Evolutionary conservation across 1,140 invertebrate genomes (phyloP), one percentile per base, ranked within the genome.

Genomic region (Mactra quadrangularis): DNA sequence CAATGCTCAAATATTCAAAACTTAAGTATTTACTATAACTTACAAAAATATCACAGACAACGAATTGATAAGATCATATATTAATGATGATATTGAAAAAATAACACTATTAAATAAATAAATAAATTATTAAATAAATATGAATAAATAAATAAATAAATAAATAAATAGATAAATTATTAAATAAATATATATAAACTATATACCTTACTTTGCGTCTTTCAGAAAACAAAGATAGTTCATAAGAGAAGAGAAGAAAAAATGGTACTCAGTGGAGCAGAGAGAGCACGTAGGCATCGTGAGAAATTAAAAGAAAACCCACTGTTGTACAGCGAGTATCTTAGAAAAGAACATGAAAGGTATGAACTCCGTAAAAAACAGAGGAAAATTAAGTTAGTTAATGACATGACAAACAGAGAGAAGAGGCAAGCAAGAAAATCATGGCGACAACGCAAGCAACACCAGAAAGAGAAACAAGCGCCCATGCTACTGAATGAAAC

Each of bases 311-410:
- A 38, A 19, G 33, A 68, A 68, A 29, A 68, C 22, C n/a, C 64
- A 7, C 3, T 11, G 7, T n/a, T n/a, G 27, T 27, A 68, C 25
- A 17, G 41, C 19, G 41, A 71, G 31, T 71, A 71, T 53, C 25
- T 45, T 13, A 15, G 45, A 29, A 71, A 71, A 53, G 68, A 71
- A 45, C 15, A 29, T 22, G 68, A 71, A 47, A 33, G 68, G 35
- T 71, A 71, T 27, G 19, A 33, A 53, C 19, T 13, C 7, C 19
- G 25, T n/a, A 71, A 71, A 71, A 13, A 25, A 52, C 11, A 52
- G 3, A 45, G 68, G 3, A 3, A 11, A 22, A 29, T 52, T 7
- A 71, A 50, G 41, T 11, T 15, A 25, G 68, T 71, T 52, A 3
- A 38, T 9, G 17, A 71, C 17, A 71, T 71, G 35, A 57, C n/a